Evolutionary conservation across 2,888 invertebrate genomes (phyloP), one percentile per base, ranked within the genome.

Genomic region (Noctua fimbriata): DNA sequence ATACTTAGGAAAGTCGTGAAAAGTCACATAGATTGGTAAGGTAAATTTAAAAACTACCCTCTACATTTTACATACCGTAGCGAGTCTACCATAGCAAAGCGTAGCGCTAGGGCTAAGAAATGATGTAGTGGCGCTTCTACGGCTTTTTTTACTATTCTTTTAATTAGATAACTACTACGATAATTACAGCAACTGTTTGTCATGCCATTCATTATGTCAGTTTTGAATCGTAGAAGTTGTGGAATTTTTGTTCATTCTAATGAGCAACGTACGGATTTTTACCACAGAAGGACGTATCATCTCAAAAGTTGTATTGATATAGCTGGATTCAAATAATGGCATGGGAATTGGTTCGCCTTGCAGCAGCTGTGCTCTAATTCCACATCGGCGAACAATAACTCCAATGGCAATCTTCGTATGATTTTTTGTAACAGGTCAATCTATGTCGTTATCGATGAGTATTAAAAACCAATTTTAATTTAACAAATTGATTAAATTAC

Each of bases 391-490:
- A 55, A 69, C 28, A 69, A 82, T 81, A 55, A n/a, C 44, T 24
- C n/a, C 41, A 71, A 69, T 76, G 1, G 18, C 28, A 32, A 65
- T 58, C 21, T 66, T 55, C 28, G 28, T 73, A 21, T 32, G 9
- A 49, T 52, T 66, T 72, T 72, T 67, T 36, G 24, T 66, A n/a
- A 52, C 41, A 21, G 69, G 73, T 60, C 49, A 75, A 60, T 58
- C 49, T 49, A 75, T 60, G 73, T 47, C 58, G 49, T 74, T 69
- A 85, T 78, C 60, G 74, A 76, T 70, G 60, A 36, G 76, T 79
- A 83, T 83, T 83, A 83, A 81, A 84, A 83, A 85, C 36, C 78
- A 69, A 88, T 87, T 85, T 73, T 6, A 73, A 12, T 76, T 60
- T 49, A 69, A 76, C 32, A 67, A 69, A 74, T 70, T 65, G 52